Evolutionary conservation across 2,113 vertebrate species (phyloP), one percentile per base, ranked within the genome.

Genomic region (Mandrillus leucophaeus): DNA sequence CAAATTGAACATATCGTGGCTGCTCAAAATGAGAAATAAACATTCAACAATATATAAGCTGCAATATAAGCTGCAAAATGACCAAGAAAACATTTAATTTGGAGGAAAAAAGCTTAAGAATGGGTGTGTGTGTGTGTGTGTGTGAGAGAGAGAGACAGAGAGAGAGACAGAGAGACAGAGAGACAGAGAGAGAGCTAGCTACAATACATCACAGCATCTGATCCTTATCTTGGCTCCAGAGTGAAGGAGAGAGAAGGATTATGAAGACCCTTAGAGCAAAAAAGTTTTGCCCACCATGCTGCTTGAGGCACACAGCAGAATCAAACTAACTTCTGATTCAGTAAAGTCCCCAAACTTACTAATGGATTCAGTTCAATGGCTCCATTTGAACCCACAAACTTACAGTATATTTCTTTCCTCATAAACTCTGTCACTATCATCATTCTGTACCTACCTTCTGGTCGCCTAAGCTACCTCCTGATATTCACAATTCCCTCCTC

Each of bases 21-120:
- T 73, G 30, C 89, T 92, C 91, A 95, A 73, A 52, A 72, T 91
- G 55, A 84, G 82, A 66, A 95, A 73, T 38, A 82, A 93, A 76
- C 48, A 96, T 70, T 94, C 81, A 97, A 45, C 48, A 90, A 38
- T 50, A 92, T 61, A 48, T 12, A 92, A 52, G 92, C 66, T 93
- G 90, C 88, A 23, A 2, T 45, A 45, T 45, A 45, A 45, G 45
- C 45, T 45, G 45, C 45, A 45, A 45, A 93, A 88, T 72, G 79
- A 45, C 6, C 92, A 89, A 92, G 57, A 97, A 96, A 73, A 83
- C 57, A 86, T 95, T 98, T 95, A 89, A 96, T 98, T 97, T 95
- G 78, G 94, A 97, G 93, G 48, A 72, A 92, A 57, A 83, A 85
- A 66, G 59, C 5, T 43, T 68, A 66, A 30, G 70, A 79, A 8